Percentiles rank a stretch among this genome's conserved stretches.
Evolutionary conservation across 2,797 vertebrate species (phyloP).

Genomic region (Amniataba percoides): DNA sequence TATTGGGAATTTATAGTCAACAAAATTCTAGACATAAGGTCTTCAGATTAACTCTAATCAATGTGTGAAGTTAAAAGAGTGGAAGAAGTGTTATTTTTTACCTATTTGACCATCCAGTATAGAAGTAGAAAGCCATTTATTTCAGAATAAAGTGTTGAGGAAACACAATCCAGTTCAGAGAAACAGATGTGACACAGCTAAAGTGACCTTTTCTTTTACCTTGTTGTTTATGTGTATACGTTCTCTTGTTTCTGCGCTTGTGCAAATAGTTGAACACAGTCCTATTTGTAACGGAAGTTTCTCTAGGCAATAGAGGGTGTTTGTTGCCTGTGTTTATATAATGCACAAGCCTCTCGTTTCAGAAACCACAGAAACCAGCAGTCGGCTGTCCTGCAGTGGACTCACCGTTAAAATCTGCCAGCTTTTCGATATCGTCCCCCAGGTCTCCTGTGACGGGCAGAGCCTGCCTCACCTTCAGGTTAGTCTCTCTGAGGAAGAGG

Average conservation of each 20-base stretch:
- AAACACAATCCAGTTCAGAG: background rate
- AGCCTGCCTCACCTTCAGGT: slow-evolving; percentile 95
- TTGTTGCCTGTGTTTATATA: background rate
- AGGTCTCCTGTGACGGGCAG: slow-evolving; percentile 91
- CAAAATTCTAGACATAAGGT: background rate
- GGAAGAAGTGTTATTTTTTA: background rate
- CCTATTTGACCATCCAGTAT: background rate
- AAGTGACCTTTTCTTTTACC: no score
- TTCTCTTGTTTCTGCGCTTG: background rate
- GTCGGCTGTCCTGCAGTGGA: rapidly evolving
- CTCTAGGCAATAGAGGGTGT: background rate
- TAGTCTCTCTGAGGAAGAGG: slow-evolving; percentile 90
- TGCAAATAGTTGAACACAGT: background rate
- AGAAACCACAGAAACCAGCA: slow-evolving; percentile 1
- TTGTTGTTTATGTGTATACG: background rate
- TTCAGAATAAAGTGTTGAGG: background rate
- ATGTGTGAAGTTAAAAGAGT: background rate
- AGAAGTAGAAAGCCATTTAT: background rate
- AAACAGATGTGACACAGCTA: background rate
- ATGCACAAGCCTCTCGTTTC: background rate
- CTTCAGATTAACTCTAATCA: background rate
- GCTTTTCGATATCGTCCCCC: slow-evolving; percentile 86
- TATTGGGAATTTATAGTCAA: background rate
- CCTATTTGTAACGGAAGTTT: background rate
- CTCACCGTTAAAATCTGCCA: slow-evolving; percentile 91